Base-by-base conservation (phyloP, 2,888 invertebrate species). In the Trisateles emortualis region DNA sequence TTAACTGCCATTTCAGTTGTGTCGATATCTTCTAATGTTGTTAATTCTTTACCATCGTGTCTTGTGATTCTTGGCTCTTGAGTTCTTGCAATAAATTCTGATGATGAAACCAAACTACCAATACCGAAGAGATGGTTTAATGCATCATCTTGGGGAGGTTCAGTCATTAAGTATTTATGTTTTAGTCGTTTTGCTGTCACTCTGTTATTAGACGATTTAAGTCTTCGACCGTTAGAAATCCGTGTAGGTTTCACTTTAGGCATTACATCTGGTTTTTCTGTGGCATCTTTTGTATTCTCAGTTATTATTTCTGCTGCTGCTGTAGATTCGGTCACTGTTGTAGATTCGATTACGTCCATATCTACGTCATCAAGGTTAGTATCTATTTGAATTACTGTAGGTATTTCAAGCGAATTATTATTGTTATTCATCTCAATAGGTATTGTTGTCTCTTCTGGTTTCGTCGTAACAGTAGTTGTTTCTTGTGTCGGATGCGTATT, bases 41-140 rank as follows among this genome's bases (percentile, higher is more conserved):
- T 80, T 26, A 59, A 63, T 50, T 68, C 74, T 43, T 71, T 76
- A 42, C 53, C 61, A 40, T 66, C 63, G 32, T 68, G 68, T 40
- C 73, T 66, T 29, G 59, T 33, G 6, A 55, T 72, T 53, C 71
- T 77, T n/a, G 85, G 81, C 24, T 62, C 65, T 66, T 86, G 83
- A 5, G 84, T 81, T 73, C 77, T 84, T 32, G 83, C 80, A 52
- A 90, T 86, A 68, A 90, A 89, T 74, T 92, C 88, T 0, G 92
- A 87, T 33, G 92, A 88, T 22, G 90, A 86, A 26, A 90, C 85
- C 64, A 88, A 79, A 71, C 86, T 84, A 10, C 86, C 83, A 67
- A 85, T 79, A 33, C 83, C 86, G 49, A 84, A 86, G 24, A 87
- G 68, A 65, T 88, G 85, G 68, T 84, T 85, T 48, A 86, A 72